Conservation (phyloP, 2,797 vertebrate species). For the Anolis apletophallus region DNA sequence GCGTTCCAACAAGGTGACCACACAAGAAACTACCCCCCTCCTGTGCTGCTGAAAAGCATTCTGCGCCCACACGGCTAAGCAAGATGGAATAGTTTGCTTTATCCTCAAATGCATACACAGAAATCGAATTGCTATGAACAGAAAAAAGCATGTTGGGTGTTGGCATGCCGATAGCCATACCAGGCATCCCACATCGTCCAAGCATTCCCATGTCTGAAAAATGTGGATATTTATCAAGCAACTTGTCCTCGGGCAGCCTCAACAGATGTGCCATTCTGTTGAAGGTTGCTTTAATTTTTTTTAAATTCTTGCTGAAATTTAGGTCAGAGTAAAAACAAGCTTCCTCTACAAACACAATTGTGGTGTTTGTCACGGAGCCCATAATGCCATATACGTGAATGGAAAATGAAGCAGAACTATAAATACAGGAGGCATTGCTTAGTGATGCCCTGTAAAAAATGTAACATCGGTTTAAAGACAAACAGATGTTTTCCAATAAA, state of each 20-base stretch:
- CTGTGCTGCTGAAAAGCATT: constrained; percentile 50
- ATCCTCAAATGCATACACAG: constrained; percentile 63
- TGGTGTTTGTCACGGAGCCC: background rate
- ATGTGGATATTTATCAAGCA: constrained; percentile 34
- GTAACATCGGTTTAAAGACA: constrained; percentile 28
- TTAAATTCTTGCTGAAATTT: constrained; percentile 22
- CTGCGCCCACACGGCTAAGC: constrained; percentile 44
- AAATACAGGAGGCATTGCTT: constrained; percentile 6
- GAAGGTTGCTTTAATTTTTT: background rate
- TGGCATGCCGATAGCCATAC: constrained; percentile 64
- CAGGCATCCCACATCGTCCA: constrained; percentile 61
- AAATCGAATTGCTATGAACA: constrained; percentile 66
- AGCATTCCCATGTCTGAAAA: constrained; percentile 62
- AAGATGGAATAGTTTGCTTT: constrained; percentile 40
- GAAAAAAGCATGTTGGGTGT: constrained; percentile 69
- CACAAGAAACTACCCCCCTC: background rate
- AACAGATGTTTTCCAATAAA: constrained; percentile 30
- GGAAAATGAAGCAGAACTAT: constrained; percentile 12
- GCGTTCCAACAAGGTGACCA: constrained; percentile 7
- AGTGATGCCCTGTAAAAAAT: constrained; percentile 18
- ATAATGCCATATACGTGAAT: background rate
- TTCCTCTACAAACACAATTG: constrained; percentile 12
- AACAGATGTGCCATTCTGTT: constrained; percentile 36
- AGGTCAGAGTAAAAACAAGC: constrained; percentile 26
- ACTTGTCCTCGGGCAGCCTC: constrained; percentile 37